Evolutionary conservation across 2,113 vertebrate genomes (phyloP).

Genomic region (Coptodon bakossiorum): DNA sequence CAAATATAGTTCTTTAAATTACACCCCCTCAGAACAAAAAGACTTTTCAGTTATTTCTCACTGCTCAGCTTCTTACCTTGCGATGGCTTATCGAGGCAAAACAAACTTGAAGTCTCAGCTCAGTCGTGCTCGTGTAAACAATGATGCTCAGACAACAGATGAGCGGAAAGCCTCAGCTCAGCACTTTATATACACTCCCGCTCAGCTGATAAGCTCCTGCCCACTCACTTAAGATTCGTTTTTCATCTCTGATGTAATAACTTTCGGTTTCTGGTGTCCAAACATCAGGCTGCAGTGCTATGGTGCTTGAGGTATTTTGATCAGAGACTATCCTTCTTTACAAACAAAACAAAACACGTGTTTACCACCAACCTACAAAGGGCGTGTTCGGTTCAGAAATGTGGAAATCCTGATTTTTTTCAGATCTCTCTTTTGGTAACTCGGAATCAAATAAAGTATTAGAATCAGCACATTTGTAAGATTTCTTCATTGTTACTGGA

Average conservation of each 20-base stretch:
- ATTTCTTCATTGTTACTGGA: no score
- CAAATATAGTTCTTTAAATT: no score
- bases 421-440: no score
- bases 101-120: not conserved
- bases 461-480: no score
- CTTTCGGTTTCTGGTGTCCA: not conserved
- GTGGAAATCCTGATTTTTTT: no score
- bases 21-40: not conserved
- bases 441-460: no score
- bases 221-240: not conserved
- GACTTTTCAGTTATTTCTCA: not conserved
- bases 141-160: not conserved
- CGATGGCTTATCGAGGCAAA: not conserved
- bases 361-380: not conserved
- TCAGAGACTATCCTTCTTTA: not conserved
- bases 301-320: not conserved
- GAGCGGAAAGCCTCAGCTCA: not conserved
- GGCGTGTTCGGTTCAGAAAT: not conserved
- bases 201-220: not conserved
- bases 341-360: not conserved
- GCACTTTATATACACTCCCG: not conserved
- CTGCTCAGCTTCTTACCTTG: not conserved
- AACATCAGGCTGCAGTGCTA: not conserved
- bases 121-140: accelerated
- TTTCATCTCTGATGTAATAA: not conserved